Base-by-base conservation (phyloP, 1,140 invertebrate genomes). In the Drosophila elegans region DNA sequence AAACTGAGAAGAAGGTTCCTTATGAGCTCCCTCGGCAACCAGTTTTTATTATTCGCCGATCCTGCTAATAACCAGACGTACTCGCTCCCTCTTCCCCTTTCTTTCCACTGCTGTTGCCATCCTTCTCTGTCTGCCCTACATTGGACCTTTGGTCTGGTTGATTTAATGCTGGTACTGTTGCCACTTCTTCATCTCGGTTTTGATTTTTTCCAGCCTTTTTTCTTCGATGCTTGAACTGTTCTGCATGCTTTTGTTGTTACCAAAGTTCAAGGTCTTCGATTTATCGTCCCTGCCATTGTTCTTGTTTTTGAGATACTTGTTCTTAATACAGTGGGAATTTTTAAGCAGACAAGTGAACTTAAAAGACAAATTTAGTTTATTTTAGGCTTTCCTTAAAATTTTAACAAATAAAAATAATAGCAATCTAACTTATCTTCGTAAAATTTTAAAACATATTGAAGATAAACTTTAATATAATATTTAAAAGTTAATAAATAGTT, bases 211-310 rank as follows among this genome's bases (percentile, higher is more conserved):
- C 27, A 71, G 60, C 32, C 32, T 55, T 48, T 44, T 39, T 51
- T 57, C 53, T 63, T 48, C 44, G 34, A 4, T 27, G 44, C 25
- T 41, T 45, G 12, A 36, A 57, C 68, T 61, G 55, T 54, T 49
- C 45, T 71, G 67, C 64, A 69, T 56, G 67, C 76, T 72, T 55
- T 57, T 52, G 32, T 51, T 45, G 74, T 48, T 76, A 54, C 56
- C 78, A 85, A 85, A 85, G 81, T 85, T 85, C 81, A 85, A 85
- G 81, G 81, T 85, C 81, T 85, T 54, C 42, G n/a, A 71, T 80
- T 60, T 77, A 79, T 62, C 48, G 49, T 66, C 41, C 11, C 16
- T 61, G 39, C 36, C 55, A 29, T 10, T 38, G 59, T 49, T 54
- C 38, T 39, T 25, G 21, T 16, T 41, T 11, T 34, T 21, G 11